Evolutionary conservation across 1,140 invertebrate genomes (phyloP).

Genomic region (Drosophila paulistorum): DNA sequence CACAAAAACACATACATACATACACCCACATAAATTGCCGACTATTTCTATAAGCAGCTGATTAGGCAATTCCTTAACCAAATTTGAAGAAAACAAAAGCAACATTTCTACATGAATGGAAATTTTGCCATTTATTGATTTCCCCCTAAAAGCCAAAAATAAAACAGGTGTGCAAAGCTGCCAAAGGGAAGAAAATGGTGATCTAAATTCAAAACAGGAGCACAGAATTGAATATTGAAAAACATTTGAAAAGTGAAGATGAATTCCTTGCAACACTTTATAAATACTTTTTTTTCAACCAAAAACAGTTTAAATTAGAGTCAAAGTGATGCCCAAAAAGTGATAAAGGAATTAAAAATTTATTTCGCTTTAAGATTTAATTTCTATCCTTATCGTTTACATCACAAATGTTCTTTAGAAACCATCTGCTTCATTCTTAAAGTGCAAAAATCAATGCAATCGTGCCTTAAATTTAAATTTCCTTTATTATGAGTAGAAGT

Average conservation of each 20-base stretch:
- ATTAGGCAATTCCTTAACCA: conserved; percentile 35
- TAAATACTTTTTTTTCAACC: too few relatives aligned
- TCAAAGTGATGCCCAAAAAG: neutral
- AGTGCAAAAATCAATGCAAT: neutral
- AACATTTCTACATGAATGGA: conserved; percentile 27
- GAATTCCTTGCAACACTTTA: too few relatives aligned
- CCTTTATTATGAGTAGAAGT: neutral
- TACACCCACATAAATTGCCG: neutral
- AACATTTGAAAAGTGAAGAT: too few relatives aligned
- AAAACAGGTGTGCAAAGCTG: conserved; percentile 35
- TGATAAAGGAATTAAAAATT: neutral
- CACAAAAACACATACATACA: conserved; percentile 3
- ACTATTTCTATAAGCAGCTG: conserved; percentile 52
- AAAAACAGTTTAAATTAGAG: too few relatives aligned
- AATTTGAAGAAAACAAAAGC: neutral
- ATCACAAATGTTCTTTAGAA: neutral
- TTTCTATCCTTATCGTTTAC: neutral
- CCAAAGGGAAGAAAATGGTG: neutral
- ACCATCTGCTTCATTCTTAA: neutral
- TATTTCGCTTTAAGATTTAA: neutral
- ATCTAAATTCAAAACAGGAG: too few relatives aligned
- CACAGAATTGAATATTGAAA: too few relatives aligned
- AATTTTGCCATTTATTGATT: conserved; percentile 8
- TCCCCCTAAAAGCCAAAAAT: neutral
- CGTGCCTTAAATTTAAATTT: too few relatives aligned